Conservation (phyloP, 92 coral and sea anemone genomes). For the Phymanthus crucifer region DNA sequence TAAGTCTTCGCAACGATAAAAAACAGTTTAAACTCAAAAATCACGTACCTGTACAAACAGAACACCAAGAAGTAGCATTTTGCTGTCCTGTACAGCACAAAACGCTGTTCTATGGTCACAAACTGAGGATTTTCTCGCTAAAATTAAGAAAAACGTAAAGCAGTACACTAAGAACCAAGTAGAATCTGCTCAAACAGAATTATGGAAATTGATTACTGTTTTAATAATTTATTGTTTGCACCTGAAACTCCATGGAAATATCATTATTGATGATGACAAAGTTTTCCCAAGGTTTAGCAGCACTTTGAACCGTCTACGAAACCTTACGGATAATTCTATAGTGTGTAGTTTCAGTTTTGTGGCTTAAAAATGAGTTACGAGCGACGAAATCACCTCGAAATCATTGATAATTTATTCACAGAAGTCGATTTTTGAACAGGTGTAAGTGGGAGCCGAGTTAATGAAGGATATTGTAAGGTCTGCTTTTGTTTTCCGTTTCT, state of each 20-base stretch:
- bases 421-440: neutral
- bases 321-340: neutral
- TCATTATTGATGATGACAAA: constrained; percentile 5
- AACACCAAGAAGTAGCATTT: neutral
- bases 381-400: neutral
- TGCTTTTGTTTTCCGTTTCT: neutral
- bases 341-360: neutral
- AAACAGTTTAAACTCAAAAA: neutral
- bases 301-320: neutral
- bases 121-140: neutral
- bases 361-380: neutral
- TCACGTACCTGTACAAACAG: constrained; percentile 6
- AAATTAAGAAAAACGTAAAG: neutral
- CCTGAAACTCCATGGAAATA: constrained; percentile 32
- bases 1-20: neutral
- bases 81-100: neutral
- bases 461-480: neutral
- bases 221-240: constrained; percentile 32
- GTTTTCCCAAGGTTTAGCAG: neutral
- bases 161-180: constrained; percentile 9
- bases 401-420: neutral
- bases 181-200: constrained; percentile 17
- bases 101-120: neutral
- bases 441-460: neutral
- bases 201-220: constrained; percentile 26